Evolutionary conservation across 1,140 invertebrate genomes (phyloP), one percentile per base, ranked within the genome.

Genomic region (Tetraneura akinire): DNA sequence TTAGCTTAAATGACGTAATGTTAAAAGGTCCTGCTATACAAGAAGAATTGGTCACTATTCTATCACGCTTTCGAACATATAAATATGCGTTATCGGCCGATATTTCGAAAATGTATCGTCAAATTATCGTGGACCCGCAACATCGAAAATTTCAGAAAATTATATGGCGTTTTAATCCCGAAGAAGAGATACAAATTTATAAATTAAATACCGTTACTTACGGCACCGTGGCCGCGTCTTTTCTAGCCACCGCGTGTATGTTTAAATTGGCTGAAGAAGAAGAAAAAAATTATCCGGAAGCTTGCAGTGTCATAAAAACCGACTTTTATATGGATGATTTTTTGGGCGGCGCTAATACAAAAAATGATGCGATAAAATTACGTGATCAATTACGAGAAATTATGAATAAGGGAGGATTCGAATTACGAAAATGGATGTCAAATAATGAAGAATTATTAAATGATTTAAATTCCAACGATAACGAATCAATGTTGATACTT

Each of bases 1-100:
- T 82, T 85, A 83, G 0, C 80, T 86, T 0, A 86, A n/a, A 87
- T 81, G 82, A 85, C 29, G 60, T 55, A 49, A 73, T 85, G n/a
- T 53, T 80, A 9, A 74, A 73, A 1, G 82, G 83, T 37, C 81
- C 83, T n/a, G 82, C 80, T 26, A 29, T 84, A 14, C 83, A 84
- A 18, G 29, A 32, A 8, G 74, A 82, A 10, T 16, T 82, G 13
- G 32, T 80, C n/a, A 53, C 37, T 4, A 68, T 80, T 16, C n/a
- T 81, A n/a, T 6, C 81, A 18, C 73, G 29, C 47, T 68, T 74
- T 78, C 16, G 83, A 42, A 57, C 81, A 18, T 80, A 82, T 60
- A 13, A 26, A 21, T 53, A 82, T 32, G 82, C 80, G 13, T 47
- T 84, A 18, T 81, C 81, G 10, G 80, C 81, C 13, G 83, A 84